Base-by-base conservation (phyloP, 1,140 invertebrate genomes). In the Cecropterus lyciades region DNA sequence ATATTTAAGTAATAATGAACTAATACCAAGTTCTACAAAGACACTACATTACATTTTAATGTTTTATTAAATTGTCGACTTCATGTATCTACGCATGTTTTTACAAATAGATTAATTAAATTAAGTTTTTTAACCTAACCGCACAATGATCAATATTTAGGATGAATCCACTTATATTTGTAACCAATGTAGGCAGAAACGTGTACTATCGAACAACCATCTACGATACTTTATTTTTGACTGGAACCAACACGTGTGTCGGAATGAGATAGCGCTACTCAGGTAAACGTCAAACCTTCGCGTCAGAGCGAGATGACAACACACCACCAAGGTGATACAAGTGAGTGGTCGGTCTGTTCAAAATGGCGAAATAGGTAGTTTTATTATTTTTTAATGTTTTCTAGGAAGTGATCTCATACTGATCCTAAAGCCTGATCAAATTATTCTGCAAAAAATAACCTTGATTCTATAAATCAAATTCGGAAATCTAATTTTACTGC, bases 331-430 rank as follows among this genome's bases (percentile, higher is more conserved):
- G 85, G 85, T 87, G 10, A 37, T 37, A 37, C 33, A 77, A 84
- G 80, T 84, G 84, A 88, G 85, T 68, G 83, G 76, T 59, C 64
- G 73, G 74, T 75, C 62, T 72, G 37, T 67, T 70, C 67, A 80
- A 83, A 86, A 80, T 82, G 76, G 78, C 78, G 80, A 76, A 84
- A 77, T 62, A 77, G 20, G 45, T 70, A 73, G 69, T 62, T 70
- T 77, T 79, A 68, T 74, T 75, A 77, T 84, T 80, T 79, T 83
- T 60, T 81, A 73, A 74, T 79, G 65, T 69, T 76, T 66, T 78
- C 77, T 70, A 86, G 85, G 83, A 87, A 88, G 74, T 87, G 79
- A 82, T 87, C 75, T 87, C 77, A 82, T 67, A 69, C 43, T 59
- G 45, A 77, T 84, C 71, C 73, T 77, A 72, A 72, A 73, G 46